A percentile compares a stretch with the other conserved stretches of the same genome.
Conservation (phyloP, 2,888 invertebrate genomes). For the Brachypalpus laphriformis region DNA sequence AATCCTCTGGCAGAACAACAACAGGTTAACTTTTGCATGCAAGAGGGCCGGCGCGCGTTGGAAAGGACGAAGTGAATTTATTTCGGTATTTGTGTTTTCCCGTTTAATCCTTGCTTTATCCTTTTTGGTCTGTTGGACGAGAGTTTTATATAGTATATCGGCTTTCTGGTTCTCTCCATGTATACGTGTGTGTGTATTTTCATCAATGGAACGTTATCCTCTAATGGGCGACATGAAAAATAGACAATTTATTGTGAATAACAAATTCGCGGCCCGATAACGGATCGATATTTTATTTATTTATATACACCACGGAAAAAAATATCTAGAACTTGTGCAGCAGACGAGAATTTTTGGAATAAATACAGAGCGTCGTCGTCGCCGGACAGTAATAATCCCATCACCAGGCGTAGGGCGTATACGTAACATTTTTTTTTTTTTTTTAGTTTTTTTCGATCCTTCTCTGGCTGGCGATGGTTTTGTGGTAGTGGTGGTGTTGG, state of each 20-base stretch:
- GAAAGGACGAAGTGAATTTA: constrained; percentile 17
- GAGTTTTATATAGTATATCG: constrained; percentile 31
- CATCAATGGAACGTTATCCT: constrained; percentile 23
- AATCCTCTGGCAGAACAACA: constrained; percentile 43
- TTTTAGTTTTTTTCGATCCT: background rate
- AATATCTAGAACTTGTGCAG: constrained; percentile 9
- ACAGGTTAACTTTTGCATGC: constrained; percentile 57
- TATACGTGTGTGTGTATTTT: background rate
- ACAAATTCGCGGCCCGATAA: constrained; percentile 38
- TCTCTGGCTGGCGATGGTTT: too few relatives aligned
- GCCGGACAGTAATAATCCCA: constrained; percentile 44
- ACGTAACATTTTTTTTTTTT: constrained; percentile 52
- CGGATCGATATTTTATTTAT: constrained; percentile 63
- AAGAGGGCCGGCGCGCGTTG: background rate
- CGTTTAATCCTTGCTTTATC: constrained; percentile 66
- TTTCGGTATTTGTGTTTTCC: constrained; percentile 42
- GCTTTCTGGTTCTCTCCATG: background rate
- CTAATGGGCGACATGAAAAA: background rate
- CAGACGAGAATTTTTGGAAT: constrained; percentile 16
- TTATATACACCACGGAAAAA: constrained; percentile 33
- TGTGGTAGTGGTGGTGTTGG: too few relatives aligned
- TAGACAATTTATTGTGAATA: constrained; percentile 42
- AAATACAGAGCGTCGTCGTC: background rate
- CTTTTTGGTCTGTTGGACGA: constrained; percentile 61
- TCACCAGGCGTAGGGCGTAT: constrained; percentile 62